Base-by-base conservation (phyloP, 2,888 invertebrate species). In the Heliconius aoede region DNA sequence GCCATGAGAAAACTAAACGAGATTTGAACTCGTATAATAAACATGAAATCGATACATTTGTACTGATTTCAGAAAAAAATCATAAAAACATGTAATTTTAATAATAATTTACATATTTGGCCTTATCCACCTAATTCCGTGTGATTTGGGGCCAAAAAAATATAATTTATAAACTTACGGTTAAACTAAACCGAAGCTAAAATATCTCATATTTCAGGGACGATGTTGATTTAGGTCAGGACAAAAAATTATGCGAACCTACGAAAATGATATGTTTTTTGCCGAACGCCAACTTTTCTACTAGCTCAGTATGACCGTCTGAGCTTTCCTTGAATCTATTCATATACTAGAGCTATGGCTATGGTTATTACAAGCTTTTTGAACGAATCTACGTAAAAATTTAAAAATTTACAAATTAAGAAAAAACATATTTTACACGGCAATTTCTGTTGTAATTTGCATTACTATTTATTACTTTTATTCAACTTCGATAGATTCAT, bases 191-290 rank as follows among this genome's bases (percentile, higher is more conserved):
- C 46, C n/a, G 26, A 64, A 40, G 51, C 55, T 64, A 77, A 76
- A 77, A 79, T 76, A 73, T 65, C 71, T 72, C 72, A 77, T 79
- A 61, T 60, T 46, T 69, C 62, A 65, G 72, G 71, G 76, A 67
- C 74, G 61, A 82, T 90, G 87, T 91, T 90, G 88, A 89, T 87
- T 89, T 90, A 90, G 90, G 90, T 78, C 76, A 84, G 85, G 85
- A 86, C 88, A 86, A 87, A 26, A 89, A 90, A 89, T 87, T 88
- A 88, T 86, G 87, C 84, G 85, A 86, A 85, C 75, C 62, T 78
- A 77, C 64, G 74, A 75, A 79, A 77, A 79, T 77, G 69, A 79
- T 79, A 71, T 71, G 64, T 62, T 62, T 30, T n/a, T 62, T 62
- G 62, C 30, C 21, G 30, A 62, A 18, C 7, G 18, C 28, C 15